phyloP scores from a whole-genome alignment of 2,888 invertebrate species.

The Parnassius mnemosyne region DNA sequence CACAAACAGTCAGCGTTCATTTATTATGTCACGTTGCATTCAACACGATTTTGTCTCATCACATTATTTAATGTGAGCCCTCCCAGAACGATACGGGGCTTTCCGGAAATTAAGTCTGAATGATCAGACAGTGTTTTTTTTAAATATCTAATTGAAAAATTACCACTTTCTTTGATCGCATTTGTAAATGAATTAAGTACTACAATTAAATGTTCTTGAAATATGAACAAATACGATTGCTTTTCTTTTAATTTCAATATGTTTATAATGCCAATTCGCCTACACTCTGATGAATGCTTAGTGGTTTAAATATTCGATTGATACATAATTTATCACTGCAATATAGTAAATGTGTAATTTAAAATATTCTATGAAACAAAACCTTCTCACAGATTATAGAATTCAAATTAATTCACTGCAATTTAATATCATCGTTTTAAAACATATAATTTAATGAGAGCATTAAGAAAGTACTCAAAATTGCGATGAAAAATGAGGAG shows the following conservation, averaged over 20 bases:
- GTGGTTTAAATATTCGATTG: too few relatives aligned
- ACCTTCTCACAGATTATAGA: too few relatives aligned
- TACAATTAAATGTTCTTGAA: too few relatives aligned
- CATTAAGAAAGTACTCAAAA: slow-evolving; percentile 22
- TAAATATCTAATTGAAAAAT: neutral
- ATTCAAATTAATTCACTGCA: neutral
- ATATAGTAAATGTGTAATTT: too few relatives aligned
- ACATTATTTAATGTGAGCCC: slow-evolving; percentile 52
- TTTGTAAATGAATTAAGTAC: too few relatives aligned
- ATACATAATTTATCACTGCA: too few relatives aligned
- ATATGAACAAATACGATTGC: too few relatives aligned
- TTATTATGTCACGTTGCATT: slow-evolving; percentile 44
- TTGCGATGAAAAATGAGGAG: slow-evolving; percentile 34
- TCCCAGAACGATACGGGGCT: slow-evolving; percentile 48
- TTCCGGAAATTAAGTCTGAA: slow-evolving; percentile 42
- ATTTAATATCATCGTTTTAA: slow-evolving; percentile 8
- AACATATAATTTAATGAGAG: slow-evolving; percentile 17
- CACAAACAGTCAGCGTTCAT: slow-evolving; percentile 54
- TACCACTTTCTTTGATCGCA: too few relatives aligned
- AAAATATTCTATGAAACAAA: too few relatives aligned
- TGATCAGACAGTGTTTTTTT: neutral
- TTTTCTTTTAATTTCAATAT: too few relatives aligned
- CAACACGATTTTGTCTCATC: slow-evolving; percentile 60
- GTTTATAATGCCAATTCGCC: too few relatives aligned
- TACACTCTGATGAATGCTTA: too few relatives aligned